phyloP scores from a whole-genome alignment of 2,113 vertebrate species.

The Gambusia holbrooki region DNA sequence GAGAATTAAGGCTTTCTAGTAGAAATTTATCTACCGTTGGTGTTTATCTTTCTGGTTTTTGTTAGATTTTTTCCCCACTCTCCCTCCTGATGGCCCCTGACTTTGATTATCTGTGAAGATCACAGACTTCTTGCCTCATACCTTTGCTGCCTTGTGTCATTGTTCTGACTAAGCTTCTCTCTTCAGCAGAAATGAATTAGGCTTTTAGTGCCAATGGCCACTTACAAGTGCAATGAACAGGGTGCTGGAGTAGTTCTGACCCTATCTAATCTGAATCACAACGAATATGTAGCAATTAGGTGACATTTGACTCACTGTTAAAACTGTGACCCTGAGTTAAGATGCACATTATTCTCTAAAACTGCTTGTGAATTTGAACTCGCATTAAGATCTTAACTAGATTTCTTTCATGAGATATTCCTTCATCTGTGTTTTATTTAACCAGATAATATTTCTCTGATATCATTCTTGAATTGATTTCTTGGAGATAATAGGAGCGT shows the following conservation, averaged over 20 bases:
- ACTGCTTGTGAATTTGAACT: constrained; percentile 26
- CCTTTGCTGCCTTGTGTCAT: constrained; percentile 32
- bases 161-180: constrained; percentile 48
- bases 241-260: constrained; percentile 56
- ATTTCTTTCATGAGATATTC: constrained; percentile 36
- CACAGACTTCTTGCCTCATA: constrained; percentile 24
- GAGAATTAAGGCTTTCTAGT: constrained; percentile 59
- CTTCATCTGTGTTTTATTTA: constrained; percentile 40
- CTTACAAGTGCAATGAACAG: constrained; percentile 55
- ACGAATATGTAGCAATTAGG: constrained; percentile 34
- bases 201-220: constrained; percentile 48
- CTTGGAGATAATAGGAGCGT: constrained; percentile 30
- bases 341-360: constrained; percentile 26
- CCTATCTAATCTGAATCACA: constrained; percentile 54
- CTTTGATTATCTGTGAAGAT: constrained; percentile 48
- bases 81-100: not conserved
- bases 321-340: constrained; percentile 9
- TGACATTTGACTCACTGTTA: constrained; percentile 21
- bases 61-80: not conserved
- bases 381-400: constrained; percentile 32
- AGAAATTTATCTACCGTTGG: constrained; percentile 35
- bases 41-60: not conserved
- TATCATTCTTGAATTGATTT: constrained; percentile 49
- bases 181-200: constrained; percentile 49
- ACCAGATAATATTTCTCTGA: constrained; percentile 47